phyloP scores from a whole-genome alignment of 2,113 vertebrate species.

The Tricholaema leucomelas region DNA sequence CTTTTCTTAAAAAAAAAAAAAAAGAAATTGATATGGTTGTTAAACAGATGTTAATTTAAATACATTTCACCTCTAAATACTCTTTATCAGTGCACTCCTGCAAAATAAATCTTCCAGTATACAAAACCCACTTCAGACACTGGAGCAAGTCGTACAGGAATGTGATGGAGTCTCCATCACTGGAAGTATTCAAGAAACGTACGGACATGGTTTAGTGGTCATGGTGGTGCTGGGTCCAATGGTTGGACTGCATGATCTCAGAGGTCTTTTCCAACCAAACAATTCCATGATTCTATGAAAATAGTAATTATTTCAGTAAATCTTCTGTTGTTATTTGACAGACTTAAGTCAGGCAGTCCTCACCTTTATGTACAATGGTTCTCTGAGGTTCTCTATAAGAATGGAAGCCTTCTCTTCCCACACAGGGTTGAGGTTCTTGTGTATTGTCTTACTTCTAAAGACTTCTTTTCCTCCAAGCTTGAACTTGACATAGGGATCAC shows the following conservation, averaged over 20 bases:
- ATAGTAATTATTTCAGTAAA: background rate
- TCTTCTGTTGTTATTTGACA: background rate
- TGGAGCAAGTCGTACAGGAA: too few species aligned
- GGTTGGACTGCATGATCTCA: too few species aligned
- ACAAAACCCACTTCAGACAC: background rate
- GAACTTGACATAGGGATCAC: conserved; percentile 98
- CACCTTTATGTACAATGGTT: conserved; percentile 94
- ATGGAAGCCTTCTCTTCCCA: conserved; percentile 92
- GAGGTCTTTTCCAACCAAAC: too few species aligned
- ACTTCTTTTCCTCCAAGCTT: conserved; percentile 96
- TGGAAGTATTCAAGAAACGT: too few species aligned
- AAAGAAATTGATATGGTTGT: background rate
- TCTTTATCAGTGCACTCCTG: background rate
- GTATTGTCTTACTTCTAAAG: conserved; percentile 95
- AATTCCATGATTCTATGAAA: background rate
- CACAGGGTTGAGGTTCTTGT: conserved; percentile 96
- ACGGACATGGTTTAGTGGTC: too few species aligned
- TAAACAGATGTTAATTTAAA: background rate
- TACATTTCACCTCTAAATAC: background rate
- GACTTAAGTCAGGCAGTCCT: background rate
- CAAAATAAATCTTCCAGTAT: background rate
- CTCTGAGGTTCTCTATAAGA: conserved; percentile 84
- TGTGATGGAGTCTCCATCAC: too few species aligned
- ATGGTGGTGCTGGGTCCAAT: too few species aligned
- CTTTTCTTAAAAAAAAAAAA: too few species aligned